These are phyloP conservation scores for Arbacia lixula DNA, from an alignment of 53 echinoderm and acorn worm species.

Conservation along the genomic window DNA sequence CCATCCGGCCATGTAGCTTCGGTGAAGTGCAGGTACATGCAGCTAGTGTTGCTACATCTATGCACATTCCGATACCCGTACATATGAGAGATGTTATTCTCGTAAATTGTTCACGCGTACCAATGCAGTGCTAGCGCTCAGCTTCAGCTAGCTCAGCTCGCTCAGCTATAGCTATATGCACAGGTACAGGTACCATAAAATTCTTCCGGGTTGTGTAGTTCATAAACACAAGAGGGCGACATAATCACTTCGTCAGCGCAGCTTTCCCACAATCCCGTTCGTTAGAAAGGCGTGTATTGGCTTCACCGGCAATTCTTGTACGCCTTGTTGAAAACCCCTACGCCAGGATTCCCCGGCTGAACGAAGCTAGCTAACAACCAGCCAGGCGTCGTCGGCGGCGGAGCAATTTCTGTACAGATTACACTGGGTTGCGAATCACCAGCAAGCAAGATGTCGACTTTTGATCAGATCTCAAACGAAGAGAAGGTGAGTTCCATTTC, in stretches of 20 bases:
- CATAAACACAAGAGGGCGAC: constrained; percentile 36
- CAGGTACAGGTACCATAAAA: too few species aligned
- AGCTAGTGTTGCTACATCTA: too few species aligned
- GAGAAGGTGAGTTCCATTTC: constrained; percentile 70
- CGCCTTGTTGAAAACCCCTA: background rate
- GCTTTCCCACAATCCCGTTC: constrained; percentile 52
- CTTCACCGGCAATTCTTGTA: background rate
- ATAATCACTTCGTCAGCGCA: background rate
- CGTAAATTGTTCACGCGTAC: too few species aligned
- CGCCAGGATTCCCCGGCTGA: constrained; percentile 38
- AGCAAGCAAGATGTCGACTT: constrained; percentile 69
- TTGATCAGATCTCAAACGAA: constrained; percentile 75
- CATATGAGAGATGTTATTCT: too few species aligned
- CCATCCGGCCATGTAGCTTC: too few species aligned
- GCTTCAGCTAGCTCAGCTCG: too few species aligned
- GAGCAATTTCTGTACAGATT: background rate
- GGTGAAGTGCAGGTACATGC: too few species aligned
- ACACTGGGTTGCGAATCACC: background rate
- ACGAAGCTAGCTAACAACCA: background rate
- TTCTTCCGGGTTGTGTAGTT: constrained; percentile 47
- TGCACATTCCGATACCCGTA: too few species aligned
- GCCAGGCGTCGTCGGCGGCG: background rate
- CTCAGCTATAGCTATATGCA: too few species aligned
- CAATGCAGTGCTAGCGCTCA: too few species aligned
- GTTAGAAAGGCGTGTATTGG: constrained; percentile 43